phyloP scores from a whole-genome alignment of 2,113 vertebrate genomes.

The Paedocypris sp. region DNA sequence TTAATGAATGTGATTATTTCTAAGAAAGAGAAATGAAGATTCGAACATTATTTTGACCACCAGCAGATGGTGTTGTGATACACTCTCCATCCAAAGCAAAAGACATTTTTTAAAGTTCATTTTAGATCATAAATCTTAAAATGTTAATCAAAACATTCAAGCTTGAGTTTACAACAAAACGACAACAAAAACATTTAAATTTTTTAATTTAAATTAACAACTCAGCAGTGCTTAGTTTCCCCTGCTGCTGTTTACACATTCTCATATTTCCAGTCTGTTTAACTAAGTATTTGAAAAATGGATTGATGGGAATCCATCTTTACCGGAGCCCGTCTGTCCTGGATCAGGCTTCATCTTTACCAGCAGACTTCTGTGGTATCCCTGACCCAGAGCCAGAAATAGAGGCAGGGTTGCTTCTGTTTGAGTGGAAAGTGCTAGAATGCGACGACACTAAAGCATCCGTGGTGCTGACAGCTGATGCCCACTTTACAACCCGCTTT shows the following conservation, averaged over 20 bases:
- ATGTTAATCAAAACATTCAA: too few species aligned
- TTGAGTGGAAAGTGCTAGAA: too few species aligned
- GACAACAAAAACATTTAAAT: too few species aligned
- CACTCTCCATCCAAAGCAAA: background rate
- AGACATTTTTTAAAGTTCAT: too few species aligned
- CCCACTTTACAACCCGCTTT: background rate
- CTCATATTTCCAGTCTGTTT: conserved; percentile 5
- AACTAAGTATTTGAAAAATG: background rate
- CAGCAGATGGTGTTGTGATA: conserved; percentile 31
- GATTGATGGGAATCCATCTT: conserved; percentile 12
- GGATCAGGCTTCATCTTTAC: conserved; percentile 14
- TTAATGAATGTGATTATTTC: background rate
- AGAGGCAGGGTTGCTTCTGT: conserved; percentile 5
- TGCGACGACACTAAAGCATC: background rate
- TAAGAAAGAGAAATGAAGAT: background rate
- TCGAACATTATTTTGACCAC: conserved; percentile 10
- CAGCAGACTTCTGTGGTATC: conserved; percentile 6
- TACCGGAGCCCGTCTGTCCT: conserved; percentile 16
- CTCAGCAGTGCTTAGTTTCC: background rate
- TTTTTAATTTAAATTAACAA: background rate
- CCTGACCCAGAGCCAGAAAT: conserved; percentile 7
- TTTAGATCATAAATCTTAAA: too few species aligned
- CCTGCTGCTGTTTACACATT: background rate
- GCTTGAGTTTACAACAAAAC: too few species aligned
- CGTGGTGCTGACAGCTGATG: background rate